These are phyloP conservation scores for Thereva unica DNA, from an alignment of 2,888 invertebrate species.

Conservation along the genomic window DNA sequence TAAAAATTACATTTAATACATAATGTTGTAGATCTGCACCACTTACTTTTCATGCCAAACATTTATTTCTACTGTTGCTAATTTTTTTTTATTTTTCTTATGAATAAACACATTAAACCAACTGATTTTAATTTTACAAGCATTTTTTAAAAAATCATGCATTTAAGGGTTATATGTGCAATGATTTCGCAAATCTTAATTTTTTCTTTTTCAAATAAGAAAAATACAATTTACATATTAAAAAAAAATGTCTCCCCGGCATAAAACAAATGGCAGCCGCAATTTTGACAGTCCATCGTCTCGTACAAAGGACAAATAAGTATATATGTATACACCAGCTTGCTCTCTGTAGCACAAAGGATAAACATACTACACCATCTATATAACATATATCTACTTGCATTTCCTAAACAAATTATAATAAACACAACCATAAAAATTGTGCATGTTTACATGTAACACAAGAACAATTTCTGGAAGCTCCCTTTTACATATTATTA, in stretches of 20 bases:
- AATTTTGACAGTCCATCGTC: constrained; percentile 10
- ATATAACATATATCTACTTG: constrained; percentile 1
- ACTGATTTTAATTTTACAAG: too few relatives aligned
- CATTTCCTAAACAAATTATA: constrained; percentile 6
- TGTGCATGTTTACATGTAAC: neutral
- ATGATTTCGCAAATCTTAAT: neutral
- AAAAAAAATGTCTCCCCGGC: neutral
- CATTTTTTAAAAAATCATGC: too few relatives aligned
- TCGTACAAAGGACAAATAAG: too few relatives aligned
- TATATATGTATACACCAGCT: too few relatives aligned
- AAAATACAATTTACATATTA: neutral
- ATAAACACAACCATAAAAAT: neutral
- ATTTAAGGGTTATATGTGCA: too few relatives aligned
- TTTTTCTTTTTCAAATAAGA: neutral
- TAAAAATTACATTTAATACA: too few relatives aligned
- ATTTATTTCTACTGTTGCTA: too few relatives aligned
- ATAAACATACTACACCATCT: neutral
- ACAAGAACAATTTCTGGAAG: constrained; percentile 13
- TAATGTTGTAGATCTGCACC: too few relatives aligned
- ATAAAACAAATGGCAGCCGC: constrained; percentile 7
- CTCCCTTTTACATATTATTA: constrained; percentile 20
- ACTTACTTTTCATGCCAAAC: too few relatives aligned
- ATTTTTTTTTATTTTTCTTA: too few relatives aligned
- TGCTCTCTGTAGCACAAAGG: constrained; percentile 1
- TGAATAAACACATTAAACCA: too few relatives aligned